Evolutionary conservation across 2,888 invertebrate species (phyloP), one percentile per base, ranked within the genome.

Genomic region (Ichneumoninae sp.): DNA sequence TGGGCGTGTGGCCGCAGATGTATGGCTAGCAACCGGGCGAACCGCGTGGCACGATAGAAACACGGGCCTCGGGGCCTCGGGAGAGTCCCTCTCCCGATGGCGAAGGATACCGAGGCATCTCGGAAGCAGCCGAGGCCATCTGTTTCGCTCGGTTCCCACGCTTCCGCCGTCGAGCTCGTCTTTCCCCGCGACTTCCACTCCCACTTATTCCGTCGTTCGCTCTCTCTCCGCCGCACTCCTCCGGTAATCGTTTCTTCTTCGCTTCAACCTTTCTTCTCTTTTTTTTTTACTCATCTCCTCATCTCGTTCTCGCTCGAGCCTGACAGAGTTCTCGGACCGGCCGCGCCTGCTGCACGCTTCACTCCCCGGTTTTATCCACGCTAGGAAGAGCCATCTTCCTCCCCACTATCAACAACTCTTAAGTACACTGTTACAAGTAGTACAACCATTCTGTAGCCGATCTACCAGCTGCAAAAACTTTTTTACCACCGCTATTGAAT

Each of bases 71-170:
- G 30, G 69, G 74, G 36, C 10, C 40, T 36, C 30, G 30, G 22
- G 22, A 36, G 22, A 19, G 65, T 33, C 40, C 72, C 26, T 40
- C 66, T 8, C 62, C 8, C 84, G 82, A 81, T 78, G 83, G 82
- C 89, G 90, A 89, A 90, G 89, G 88, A 88, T 87, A 83, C 90
- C 91, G 90, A 91, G 85, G 77, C 50, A 77, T 86, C 88, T 87
- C 86, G 89, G 87, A 88, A 87, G 87, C 86, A 84, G 86, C 89
- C 91, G 92, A 90, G 90, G 91, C 90, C 91, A 91, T 91, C 91
- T 91, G 92, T 91, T 91, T 91, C 91, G 90, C 90, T 91, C 88
- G 90, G 90, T 93, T 93, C 93, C 92, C 93, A 93, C 93, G 92
- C 93, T 93, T 92, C 92, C 92, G 91, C 90, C 90, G 90, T 86